These are phyloP conservation scores for Trialeurodes vaporariorum DNA, from an alignment of 1,140 invertebrate species.

Conservation along the genomic window DNA sequence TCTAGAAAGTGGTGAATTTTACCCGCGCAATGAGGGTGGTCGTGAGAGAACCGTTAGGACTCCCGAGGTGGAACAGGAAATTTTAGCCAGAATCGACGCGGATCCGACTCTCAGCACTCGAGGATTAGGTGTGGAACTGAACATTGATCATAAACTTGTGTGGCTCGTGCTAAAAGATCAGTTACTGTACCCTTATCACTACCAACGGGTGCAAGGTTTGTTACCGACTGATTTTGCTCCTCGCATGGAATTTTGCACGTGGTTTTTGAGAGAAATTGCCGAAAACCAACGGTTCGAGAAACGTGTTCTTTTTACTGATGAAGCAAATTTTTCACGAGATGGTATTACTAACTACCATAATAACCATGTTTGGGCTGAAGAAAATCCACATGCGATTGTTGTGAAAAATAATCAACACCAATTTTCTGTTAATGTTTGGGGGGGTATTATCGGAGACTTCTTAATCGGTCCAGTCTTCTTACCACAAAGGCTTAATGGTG, in stretches of 20 bases:
- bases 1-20: slow-evolving; percentile 1
- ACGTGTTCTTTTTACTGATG: neutral
- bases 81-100: neutral
- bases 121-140: neutral
- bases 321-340: neutral
- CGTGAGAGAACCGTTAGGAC: neutral
- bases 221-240: neutral
- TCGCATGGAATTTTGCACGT: neutral
- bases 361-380: neutral
- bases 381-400: neutral
- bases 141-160: neutral
- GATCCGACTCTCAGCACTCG: slow-evolving; percentile 9
- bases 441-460: neutral
- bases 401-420: neutral
- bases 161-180: slow-evolving; percentile 4
- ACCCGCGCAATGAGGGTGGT: neutral
- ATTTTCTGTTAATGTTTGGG: neutral
- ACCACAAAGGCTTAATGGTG: neutral
- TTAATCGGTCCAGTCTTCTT: neutral
- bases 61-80: slow-evolving; percentile 2
- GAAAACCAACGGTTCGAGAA: neutral
- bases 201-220: neutral
- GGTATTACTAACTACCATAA: neutral
- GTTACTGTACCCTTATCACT: neutral
- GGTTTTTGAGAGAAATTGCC: neutral